Evolutionary conservation across 2,888 invertebrate genomes (phyloP).

Genomic region (Empis stercorea): DNA sequence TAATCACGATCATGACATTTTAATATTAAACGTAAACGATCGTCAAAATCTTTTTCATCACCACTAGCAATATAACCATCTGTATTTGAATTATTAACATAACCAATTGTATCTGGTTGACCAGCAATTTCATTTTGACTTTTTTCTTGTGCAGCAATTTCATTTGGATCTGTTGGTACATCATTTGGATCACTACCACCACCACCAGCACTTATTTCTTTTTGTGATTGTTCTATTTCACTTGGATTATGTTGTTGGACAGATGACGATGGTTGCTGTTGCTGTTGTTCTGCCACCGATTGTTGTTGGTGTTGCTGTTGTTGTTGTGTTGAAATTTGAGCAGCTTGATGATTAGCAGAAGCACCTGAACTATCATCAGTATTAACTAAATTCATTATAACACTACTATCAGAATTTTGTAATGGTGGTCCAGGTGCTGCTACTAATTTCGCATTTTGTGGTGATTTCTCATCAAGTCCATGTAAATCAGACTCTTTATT

Average conservation of each 20-base stretch:
- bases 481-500: too few species aligned
- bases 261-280: conserved; percentile 10
- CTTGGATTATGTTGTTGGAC: not conserved
- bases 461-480: too few species aligned
- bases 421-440: not conserved
- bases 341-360: not conserved
- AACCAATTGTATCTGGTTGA: conserved; percentile 12
- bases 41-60: conserved; percentile 34
- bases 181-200: too few species aligned
- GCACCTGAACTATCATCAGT: not conserved
- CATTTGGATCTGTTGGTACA: conserved; percentile 16
- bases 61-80: conserved; percentile 29
- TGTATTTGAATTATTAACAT: conserved; percentile 26
- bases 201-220: not conserved
- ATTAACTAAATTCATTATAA: not conserved
- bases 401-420: not conserved
- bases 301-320: conserved; percentile 21
- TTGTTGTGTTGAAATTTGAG: conserved; percentile 9
- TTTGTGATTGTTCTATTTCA: too few species aligned
- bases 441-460: not conserved
- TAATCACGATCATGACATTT: conserved; percentile 52
- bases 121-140: conserved; percentile 7
- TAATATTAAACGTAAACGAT: conserved; percentile 34
- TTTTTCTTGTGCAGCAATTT: conserved; percentile 7
- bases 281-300: conserved; percentile 11